phyloP scores from a whole-genome alignment of 2,888 invertebrate species.

The Pherbina coryleti region DNA sequence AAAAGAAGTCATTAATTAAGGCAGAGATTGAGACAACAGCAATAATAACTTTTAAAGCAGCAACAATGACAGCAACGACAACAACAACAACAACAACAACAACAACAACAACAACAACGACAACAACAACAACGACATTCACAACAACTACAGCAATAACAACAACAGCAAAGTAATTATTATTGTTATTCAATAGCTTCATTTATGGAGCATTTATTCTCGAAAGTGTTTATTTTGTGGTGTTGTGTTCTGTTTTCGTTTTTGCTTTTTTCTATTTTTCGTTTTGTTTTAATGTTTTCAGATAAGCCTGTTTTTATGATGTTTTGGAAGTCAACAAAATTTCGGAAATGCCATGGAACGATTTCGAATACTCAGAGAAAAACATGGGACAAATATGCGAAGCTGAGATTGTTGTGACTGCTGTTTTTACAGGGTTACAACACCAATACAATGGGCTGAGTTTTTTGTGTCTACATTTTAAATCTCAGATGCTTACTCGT shows the following conservation, averaged over 20 bases:
- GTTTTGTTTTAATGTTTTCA: too few species aligned
- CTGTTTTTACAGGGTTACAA: too few species aligned
- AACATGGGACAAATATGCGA: too few species aligned
- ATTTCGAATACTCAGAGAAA: not conserved
- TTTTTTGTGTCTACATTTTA: too few species aligned
- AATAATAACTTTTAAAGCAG: too few species aligned
- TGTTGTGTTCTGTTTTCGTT: not conserved
- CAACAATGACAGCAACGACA: not conserved
- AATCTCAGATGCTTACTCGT: too few species aligned
- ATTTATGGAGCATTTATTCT: not conserved
- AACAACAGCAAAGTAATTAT: not conserved
- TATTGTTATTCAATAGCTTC: slow-evolving; percentile 10
- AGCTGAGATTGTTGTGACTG: too few species aligned
- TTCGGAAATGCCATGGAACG: too few species aligned
- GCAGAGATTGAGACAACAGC: slow-evolving; percentile 3
- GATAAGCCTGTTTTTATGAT: not conserved
- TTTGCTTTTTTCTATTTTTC: not conserved
- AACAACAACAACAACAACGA: not conserved
- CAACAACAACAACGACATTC: not conserved
- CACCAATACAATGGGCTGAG: too few species aligned
- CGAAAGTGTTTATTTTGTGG: not conserved
- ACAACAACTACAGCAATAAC: not conserved
- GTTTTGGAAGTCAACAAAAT: too few species aligned
- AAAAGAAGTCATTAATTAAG: slow-evolving; percentile 12
- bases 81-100: not conserved